A percentile compares a stretch with the other conserved stretches of the same genome.
These are phyloP conservation scores for Bujurquina vittata DNA, from an alignment of 2,113 vertebrate genomes.

Conservation along the genomic window DNA sequence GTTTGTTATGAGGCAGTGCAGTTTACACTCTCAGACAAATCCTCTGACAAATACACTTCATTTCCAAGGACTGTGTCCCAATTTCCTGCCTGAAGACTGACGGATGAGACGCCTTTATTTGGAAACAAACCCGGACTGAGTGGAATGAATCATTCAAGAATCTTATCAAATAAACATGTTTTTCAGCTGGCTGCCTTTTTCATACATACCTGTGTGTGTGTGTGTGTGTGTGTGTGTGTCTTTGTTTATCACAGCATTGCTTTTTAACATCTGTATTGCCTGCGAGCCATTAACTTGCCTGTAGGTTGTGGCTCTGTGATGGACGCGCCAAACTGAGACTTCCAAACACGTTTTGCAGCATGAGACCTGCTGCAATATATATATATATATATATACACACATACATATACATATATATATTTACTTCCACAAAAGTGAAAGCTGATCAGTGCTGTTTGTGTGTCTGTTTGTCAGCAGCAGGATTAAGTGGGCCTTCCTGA, in stretches of 20 bases:
- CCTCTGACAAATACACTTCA: not conserved
- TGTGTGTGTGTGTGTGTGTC: not conserved
- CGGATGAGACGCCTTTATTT: slow-evolving; percentile 41
- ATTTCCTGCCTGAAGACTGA: not conserved
- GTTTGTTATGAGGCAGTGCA: not conserved
- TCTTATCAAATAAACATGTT: slow-evolving; percentile 66
- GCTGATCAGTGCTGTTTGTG: not conserved
- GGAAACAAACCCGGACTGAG: slow-evolving; percentile 56
- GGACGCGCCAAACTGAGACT: not conserved
- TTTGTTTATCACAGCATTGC: slow-evolving; percentile 8
- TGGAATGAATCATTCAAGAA: slow-evolving; percentile 75
- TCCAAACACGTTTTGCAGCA: slow-evolving; percentile 71
- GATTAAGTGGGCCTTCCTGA: not conserved
- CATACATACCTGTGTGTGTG: not conserved
- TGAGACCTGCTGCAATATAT: no score
- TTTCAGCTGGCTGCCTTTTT: not conserved
- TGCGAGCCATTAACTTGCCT: not conserved
- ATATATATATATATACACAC: not conserved
- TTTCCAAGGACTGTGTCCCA: not conserved
- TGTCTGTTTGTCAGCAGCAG: not conserved
- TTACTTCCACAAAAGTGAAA: not conserved
- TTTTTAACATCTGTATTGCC: not conserved
- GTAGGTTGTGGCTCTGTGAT: not conserved
- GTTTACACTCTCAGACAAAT: not conserved
- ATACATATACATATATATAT: not conserved